Percentiles rank a stretch among this genome's conserved stretches.
Evolutionary conservation across 2,113 vertebrate species (phyloP).

Genomic region (Galemys pyrenaicus): DNA sequence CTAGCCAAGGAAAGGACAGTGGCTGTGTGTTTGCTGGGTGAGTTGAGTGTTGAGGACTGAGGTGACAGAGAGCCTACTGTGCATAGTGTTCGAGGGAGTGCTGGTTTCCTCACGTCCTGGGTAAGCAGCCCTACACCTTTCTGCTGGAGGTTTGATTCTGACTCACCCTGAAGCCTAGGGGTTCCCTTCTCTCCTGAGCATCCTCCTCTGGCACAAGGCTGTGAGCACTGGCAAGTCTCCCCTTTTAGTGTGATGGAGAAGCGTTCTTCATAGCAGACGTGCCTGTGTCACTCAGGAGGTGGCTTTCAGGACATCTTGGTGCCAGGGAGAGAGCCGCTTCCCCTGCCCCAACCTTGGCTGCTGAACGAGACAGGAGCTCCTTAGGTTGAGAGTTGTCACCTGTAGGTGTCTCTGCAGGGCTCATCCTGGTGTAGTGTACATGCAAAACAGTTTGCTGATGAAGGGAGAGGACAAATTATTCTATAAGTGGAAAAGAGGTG

Average conservation of each 20-base stretch:
- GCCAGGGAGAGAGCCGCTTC: background rate
- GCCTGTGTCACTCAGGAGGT: background rate
- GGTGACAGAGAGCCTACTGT: background rate
- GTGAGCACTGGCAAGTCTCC: background rate
- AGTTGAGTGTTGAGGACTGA: background rate
- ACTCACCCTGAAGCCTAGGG: background rate
- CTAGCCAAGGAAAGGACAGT: background rate
- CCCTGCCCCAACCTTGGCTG: background rate
- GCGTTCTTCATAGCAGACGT: background rate
- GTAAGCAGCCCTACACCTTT: too few species aligned
- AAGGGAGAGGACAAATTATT: constrained; percentile 38
- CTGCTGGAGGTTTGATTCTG: background rate
- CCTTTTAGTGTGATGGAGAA: background rate
- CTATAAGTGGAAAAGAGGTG: background rate
- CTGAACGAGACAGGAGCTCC: background rate
- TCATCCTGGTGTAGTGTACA: background rate
- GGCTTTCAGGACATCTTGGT: background rate
- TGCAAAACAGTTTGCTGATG: background rate
- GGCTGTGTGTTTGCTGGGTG: background rate
- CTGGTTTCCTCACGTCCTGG: background rate
- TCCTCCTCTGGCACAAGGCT: too few species aligned
- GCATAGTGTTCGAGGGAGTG: background rate
- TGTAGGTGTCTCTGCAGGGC: too few species aligned
- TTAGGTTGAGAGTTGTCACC: background rate
- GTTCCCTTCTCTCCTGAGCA: too few species aligned